Conservation (phyloP, 2,113 vertebrate genomes). For the Anguilla japonica region DNA sequence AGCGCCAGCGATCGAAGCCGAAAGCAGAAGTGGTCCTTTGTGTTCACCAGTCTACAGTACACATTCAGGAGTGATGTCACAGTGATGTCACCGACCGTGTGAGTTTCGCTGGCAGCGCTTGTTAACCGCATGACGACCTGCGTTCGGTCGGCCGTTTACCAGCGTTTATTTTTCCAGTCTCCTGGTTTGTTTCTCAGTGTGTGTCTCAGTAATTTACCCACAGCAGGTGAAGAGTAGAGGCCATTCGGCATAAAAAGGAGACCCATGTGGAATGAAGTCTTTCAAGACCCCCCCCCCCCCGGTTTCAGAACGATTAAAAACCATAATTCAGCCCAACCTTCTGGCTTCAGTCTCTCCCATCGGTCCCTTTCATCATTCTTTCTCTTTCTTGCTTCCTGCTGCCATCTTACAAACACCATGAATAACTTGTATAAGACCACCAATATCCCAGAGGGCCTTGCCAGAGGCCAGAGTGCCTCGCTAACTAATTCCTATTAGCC, state of each 20-base stretch:
- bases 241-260: too few relatives aligned
- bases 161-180: too few relatives aligned
- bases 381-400: background rate
- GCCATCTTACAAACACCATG: background rate
- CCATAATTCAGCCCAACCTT: background rate
- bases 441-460: conserved; percentile 28
- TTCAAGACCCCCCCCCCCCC: too few relatives aligned
- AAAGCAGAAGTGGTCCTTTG: background rate
- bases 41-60: background rate
- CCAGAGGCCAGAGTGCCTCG: conserved; percentile 43
- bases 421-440: conserved; percentile 1
- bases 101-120: too few relatives aligned
- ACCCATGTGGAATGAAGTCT: too few relatives aligned
- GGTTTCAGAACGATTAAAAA: background rate
- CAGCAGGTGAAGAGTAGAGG: too few relatives aligned
- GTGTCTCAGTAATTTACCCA: too few relatives aligned
- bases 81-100: too few relatives aligned
- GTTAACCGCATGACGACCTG: too few relatives aligned
- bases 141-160: too few relatives aligned
- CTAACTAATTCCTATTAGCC: conserved; percentile 48
- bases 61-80: background rate
- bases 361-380: background rate
- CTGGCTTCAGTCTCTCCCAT: background rate
- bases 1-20: background rate
- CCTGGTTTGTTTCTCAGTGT: too few relatives aligned